Conservation (phyloP, 2,113 vertebrate genomes). For the Dicerorhinus sumatrensis region DNA sequence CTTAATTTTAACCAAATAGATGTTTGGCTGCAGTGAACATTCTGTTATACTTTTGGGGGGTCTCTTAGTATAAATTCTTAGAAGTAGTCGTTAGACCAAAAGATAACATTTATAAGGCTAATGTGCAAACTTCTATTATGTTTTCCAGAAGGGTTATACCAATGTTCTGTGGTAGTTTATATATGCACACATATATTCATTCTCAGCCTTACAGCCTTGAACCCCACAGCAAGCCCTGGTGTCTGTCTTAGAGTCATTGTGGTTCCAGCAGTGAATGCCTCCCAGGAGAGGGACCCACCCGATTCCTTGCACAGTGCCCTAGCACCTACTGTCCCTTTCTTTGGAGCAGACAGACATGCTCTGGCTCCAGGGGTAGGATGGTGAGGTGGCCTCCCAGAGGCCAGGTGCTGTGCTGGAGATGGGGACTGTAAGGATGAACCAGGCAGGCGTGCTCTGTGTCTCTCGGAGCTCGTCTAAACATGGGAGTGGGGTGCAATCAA, state of each 20-base stretch:
- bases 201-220: background rate
- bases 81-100: background rate
- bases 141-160: background rate
- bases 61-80: background rate
- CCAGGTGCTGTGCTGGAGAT: background rate
- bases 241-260: background rate
- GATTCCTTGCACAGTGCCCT: background rate
- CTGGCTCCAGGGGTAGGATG: background rate
- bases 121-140: background rate
- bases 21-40: background rate
- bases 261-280: background rate
- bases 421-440: rapidly evolving
- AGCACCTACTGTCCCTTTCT: background rate
- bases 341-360: background rate
- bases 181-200: rapidly evolving
- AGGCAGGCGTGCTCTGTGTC: background rate
- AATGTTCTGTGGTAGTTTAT: background rate
- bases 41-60: background rate
- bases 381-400: background rate
- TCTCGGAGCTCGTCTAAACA: background rate
- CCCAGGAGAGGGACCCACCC: background rate
- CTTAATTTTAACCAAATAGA: background rate
- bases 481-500: background rate
- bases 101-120: background rate
- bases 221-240: background rate